These are phyloP conservation scores for Malurus splendens DNA, from an alignment of 2,797 vertebrate species.

Conservation along the genomic window DNA sequence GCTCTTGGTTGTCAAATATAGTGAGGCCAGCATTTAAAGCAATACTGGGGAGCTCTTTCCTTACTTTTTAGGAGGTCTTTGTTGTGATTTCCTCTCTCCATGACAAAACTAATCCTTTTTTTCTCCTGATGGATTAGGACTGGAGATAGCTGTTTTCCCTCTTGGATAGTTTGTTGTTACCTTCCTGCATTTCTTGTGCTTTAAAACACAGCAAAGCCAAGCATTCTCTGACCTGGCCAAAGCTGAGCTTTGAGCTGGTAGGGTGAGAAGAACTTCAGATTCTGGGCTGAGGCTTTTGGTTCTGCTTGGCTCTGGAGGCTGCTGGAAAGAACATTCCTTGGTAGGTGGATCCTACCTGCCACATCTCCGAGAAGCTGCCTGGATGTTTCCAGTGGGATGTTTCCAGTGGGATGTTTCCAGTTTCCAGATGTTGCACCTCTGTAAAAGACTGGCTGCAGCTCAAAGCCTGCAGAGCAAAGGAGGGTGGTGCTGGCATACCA, in stretches of 20 bases:
- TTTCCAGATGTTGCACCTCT: not conserved
- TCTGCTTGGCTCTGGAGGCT: not conserved
- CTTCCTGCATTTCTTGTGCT: not conserved
- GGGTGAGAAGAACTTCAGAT: not conserved
- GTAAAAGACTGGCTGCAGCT: accelerated
- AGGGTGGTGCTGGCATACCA: accelerated
- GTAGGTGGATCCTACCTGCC: not conserved
- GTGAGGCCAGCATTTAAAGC: not conserved
- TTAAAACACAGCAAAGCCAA: not conserved
- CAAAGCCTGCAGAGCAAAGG: not conserved
- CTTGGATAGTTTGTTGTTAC: accelerated
- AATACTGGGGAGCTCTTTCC: not conserved
- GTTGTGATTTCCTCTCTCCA: not conserved
- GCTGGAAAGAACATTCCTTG: accelerated
- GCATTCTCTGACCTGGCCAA: not conserved
- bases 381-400: not conserved
- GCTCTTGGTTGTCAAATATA: not conserved
- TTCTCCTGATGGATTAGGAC: not conserved
- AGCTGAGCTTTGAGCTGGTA: not conserved
- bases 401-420: too few relatives aligned
- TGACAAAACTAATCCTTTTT: not conserved
- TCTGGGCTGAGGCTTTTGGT: not conserved
- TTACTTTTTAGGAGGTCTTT: not conserved
- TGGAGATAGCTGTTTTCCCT: not conserved
- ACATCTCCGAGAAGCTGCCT: not conserved